Evolutionary conservation across 2,797 vertebrate species (phyloP), one percentile per base, ranked within the genome.

Genomic region (Hypotaenidia philippensis): DNA sequence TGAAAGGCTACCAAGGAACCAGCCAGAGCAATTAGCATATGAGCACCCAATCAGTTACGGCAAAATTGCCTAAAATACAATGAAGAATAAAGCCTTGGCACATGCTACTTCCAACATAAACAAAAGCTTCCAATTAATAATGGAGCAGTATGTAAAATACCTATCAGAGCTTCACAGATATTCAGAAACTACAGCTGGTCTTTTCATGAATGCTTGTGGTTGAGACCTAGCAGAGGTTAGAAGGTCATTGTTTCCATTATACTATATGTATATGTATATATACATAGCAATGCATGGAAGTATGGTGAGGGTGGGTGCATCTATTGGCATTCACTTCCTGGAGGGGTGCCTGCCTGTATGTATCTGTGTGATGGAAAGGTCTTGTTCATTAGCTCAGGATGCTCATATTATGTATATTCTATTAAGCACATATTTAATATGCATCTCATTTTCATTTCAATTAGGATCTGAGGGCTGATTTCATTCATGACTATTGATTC

Each of bases 391-490:
- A 95, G 56, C 65, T 68, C 16, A 82, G 68, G 84, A 74, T 82
- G 81, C 75, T 94, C 31, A 13, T 78, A 44, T 90, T 86, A 86
- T 90, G 82, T 81, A 65, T 68, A 83, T 80, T 92, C 78, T 91
- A 87, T 94, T 96, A 93, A 95, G 83, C 77, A 95, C 92, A 79
- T 79, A 90, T 80, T 80, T 63, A 74, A 93, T 77, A 60, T 90
- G 70, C 70, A 89, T 92, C 49, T 94, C 63, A 76, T 93, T 96
- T 96, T 94, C 84, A 75, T 97, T 96, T 96, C 78, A 93, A 89
- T 87, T 90, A 91, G 60, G 76, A 85, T 85, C 80, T n/a, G 61
- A 92, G 77, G 61, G 77, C 63, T 95, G 75, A 92, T 83, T 89
- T 84, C 89, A 94, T 93, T 95, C 68, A 96, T 53, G 83, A 90